Conservation (phyloP, 2,888 invertebrate genomes). For the Cephus spinipes region DNA sequence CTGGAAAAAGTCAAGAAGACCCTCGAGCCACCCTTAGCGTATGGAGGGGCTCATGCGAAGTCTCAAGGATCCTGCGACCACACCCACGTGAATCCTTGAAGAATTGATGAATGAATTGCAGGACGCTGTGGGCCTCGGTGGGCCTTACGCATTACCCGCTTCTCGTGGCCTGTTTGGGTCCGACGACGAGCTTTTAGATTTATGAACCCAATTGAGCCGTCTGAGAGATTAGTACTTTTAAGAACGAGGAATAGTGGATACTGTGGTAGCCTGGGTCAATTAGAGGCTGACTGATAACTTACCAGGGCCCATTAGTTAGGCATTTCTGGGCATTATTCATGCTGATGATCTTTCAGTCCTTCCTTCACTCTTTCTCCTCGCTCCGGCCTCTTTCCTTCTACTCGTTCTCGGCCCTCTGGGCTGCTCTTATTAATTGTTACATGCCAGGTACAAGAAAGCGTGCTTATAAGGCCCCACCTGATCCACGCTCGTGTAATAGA, state of each 20-base stretch:
- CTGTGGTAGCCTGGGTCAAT: conserved; percentile 36
- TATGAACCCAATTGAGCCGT: neutral
- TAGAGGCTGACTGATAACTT: conserved; percentile 30
- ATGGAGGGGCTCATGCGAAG: neutral
- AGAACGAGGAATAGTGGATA: neutral
- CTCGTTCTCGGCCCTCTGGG: neutral
- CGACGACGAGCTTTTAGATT: neutral
- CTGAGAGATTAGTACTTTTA: neutral
- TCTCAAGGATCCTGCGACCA: neutral
- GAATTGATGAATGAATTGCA: neutral
- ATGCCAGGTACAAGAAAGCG: neutral
- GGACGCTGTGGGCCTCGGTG: neutral
- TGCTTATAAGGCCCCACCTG: neutral
- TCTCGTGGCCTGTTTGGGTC: neutral
- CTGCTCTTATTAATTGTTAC: conserved; percentile 7
- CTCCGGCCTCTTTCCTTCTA: neutral
- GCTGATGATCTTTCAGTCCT: neutral
- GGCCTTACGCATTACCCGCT: neutral
- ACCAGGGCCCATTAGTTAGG: conserved; percentile 43
- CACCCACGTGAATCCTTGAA: neutral
- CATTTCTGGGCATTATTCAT: conserved; percentile 20
- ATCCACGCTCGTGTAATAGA: neutral
- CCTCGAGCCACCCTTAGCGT: neutral
- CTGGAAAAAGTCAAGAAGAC: neutral
- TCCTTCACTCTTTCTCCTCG: neutral